Conservation (phyloP, 2,113 vertebrate genomes). For the Pycnonotus jocosus region DNA sequence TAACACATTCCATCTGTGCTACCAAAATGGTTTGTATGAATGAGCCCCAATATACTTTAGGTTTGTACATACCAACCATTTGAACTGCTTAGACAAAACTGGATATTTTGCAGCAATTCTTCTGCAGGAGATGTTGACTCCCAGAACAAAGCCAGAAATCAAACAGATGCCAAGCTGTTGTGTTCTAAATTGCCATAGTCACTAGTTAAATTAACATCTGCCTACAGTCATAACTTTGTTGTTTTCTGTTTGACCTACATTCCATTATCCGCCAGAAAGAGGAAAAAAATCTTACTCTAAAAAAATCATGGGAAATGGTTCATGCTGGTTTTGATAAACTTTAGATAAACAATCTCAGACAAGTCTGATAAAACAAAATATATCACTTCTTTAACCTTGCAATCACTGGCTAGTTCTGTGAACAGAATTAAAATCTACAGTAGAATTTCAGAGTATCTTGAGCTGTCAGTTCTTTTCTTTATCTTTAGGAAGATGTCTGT, state of each 20-base stretch:
- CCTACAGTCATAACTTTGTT: neutral
- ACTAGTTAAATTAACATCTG: neutral
- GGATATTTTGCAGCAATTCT: neutral
- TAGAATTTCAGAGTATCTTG: neutral
- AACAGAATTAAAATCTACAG: neutral
- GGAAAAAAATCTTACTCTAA: neutral
- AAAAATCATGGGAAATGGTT: conserved; percentile 7
- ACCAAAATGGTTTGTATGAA: neutral
- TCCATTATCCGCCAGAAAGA: neutral
- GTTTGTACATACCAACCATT: neutral
- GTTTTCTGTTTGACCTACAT: neutral
- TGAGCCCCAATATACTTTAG: neutral
- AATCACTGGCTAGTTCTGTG: neutral
- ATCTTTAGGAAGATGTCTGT: neutral
- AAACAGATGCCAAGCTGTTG: neutral
- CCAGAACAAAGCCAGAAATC: neutral
- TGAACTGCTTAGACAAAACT: neutral
- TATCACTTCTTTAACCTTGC: conserved; percentile 1
- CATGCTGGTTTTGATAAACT: neutral
- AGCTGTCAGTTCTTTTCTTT: neutral
- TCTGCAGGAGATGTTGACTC: neutral
- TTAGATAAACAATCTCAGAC: neutral
- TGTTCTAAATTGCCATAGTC: neutral
- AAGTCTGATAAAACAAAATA: neutral
- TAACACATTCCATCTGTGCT: neutral